phyloP scores from a whole-genome alignment of 2,797 vertebrate genomes.

The Chlorospingus flavigularis region DNA sequence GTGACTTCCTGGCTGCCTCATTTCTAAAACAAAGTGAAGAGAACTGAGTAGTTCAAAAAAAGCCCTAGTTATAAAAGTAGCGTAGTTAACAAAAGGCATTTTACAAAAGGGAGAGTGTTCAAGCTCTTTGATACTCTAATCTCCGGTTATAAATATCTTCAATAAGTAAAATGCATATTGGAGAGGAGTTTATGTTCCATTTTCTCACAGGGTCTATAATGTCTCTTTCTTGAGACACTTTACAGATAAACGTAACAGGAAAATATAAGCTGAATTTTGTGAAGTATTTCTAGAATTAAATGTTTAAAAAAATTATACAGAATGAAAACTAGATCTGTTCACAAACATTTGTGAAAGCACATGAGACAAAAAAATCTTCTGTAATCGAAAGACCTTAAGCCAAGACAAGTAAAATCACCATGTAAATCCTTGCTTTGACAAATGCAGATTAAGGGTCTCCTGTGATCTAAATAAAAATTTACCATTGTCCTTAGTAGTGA shows the following conservation, averaged over 20 bases:
- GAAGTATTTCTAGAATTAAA: not conserved
- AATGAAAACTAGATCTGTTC: not conserved
- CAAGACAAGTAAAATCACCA: not conserved
- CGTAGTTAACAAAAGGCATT: not conserved
- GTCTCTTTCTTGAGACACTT: not conserved
- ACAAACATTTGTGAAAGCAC: not conserved
- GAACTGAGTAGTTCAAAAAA: not conserved
- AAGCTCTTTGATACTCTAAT: not conserved
- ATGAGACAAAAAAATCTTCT: not conserved
- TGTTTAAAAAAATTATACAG: not conserved
- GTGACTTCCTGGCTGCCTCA: not conserved
- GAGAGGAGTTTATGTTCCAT: not conserved
- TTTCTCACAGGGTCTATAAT: not conserved
- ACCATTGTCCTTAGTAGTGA: not conserved
- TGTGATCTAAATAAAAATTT: not conserved
- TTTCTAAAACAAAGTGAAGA: not conserved
- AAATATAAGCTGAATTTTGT: not conserved
- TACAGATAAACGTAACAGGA: not conserved
- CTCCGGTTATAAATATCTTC: not conserved
- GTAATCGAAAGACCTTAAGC: not conserved
- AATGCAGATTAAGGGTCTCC: not conserved
- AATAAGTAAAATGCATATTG: not conserved
- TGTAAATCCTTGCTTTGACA: not conserved
- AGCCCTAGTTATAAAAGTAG: not conserved
- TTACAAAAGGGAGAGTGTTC: not conserved